Evolutionary conservation across 2,888 invertebrate species (phyloP), one percentile per base, ranked within the genome.

Genomic region (Calameuta idolon): DNA sequence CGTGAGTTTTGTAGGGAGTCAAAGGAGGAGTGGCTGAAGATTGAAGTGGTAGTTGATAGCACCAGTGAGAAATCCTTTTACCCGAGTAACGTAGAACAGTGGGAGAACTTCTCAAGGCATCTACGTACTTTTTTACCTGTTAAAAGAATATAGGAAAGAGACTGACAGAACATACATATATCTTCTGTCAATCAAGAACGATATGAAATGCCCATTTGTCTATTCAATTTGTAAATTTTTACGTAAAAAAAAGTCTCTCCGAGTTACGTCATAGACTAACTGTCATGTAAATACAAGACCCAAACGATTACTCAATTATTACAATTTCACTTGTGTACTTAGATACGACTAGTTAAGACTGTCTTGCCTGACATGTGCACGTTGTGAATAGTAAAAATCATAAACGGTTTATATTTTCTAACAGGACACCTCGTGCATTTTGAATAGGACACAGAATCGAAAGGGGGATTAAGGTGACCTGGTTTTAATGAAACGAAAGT

Each of bases 1-100:
- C 78, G 74, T 77, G 78, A 81, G 84, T 85, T 80, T 55, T 23
- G 55, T 55, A 55, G 55, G 55, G 55, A 55, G 55, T 23, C 55
- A 55, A 55, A 55, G 55, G 55, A 55, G 55, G 55, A 55, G 55
- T 55, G 55, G 55, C 55, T 55, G 55, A 5, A 55, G 23, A 55
- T 55, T 55, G 55, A 55, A 55, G 9, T 55, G 55, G 55, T 9
- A 23, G 55, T 15, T 23, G 23, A 55, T 55, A 9, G 55, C 55
- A 9, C 55, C 55, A 55, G 23, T 55, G 55, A 55, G 55, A 55
- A 23, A 55, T 23, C 55, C 55, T 55, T 23, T 55, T 55, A 23
- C 55, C 23, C 23, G 23, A 55, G 55, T 55, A 55, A 55, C 23
- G 9, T 23, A 9, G 4, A 55, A 23, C 2, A 55, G 55, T 55